Percentiles rank a stretch among this genome's conserved stretches.
phyloP scores from a whole-genome alignment of 2,113 vertebrate genomes.

The Sialia sialis region DNA sequence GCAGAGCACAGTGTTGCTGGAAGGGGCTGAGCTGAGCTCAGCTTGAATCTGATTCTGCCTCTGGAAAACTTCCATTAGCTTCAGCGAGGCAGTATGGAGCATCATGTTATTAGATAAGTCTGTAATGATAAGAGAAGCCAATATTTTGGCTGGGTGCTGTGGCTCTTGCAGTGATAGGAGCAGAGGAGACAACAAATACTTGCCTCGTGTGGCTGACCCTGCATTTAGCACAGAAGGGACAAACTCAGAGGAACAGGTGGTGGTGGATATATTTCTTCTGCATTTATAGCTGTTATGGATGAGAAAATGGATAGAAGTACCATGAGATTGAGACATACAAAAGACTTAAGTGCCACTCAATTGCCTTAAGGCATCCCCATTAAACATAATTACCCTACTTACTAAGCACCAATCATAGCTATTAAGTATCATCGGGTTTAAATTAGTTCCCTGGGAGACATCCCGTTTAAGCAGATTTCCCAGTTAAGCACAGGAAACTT shows the following conservation, averaged over 20 bases:
- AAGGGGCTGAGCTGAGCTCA: not conserved
- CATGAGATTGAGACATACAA: constrained; percentile 60
- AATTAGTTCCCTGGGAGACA: constrained; percentile 69
- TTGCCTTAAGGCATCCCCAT: constrained; percentile 66
- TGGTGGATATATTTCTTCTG: constrained; percentile 11
- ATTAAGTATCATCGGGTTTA: constrained; percentile 66
- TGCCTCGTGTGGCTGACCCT: not conserved
- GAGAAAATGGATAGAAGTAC: constrained; percentile 60
- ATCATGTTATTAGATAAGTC: not conserved
- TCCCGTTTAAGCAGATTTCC: constrained; percentile 53
- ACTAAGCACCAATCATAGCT: constrained; percentile 68
- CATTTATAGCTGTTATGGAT: constrained; percentile 35
- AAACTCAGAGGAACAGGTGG: constrained; percentile 44
- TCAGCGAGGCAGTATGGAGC: not conserved
- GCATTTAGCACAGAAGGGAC: constrained; percentile 35
- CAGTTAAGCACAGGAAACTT: constrained; percentile 62
- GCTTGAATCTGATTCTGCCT: not conserved
- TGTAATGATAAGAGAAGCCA: not conserved
- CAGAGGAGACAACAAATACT: not conserved
- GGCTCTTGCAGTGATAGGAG: not conserved
- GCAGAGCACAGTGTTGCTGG: not conserved
- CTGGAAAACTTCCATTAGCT: not conserved
- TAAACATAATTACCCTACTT: constrained; percentile 69
- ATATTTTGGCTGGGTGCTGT: constrained; percentile 9
- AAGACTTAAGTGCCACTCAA: constrained; percentile 56